Evolutionary conservation across 1,140 invertebrate species (phyloP), one percentile per base, ranked within the genome.

Genomic region (Agrilus planipennis): DNA sequence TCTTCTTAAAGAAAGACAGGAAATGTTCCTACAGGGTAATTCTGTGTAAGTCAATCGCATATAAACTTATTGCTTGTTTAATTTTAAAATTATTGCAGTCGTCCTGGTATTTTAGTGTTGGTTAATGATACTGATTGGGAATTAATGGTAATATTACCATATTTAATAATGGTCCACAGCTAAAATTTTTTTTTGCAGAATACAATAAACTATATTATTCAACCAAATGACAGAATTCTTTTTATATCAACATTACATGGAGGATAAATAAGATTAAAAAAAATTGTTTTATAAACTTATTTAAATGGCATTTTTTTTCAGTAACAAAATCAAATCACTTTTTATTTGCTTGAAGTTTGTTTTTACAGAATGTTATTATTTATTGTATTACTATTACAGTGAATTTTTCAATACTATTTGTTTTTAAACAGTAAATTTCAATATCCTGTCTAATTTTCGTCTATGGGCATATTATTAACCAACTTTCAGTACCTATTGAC

Each of bases 101-200:
- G 90, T 40, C 89, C 90, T 5, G 91, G 91, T 23, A 94, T 95
- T 50, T 64, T 96, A 22, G 89, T 95, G 3, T 62, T 96, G 2
- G 73, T 96, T 5, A 95, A 96, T 58, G 89, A 94, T 51, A 71
- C 79, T 1, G 91, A 96, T 60, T 96, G 90, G 90, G 89, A 95
- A 66, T 62, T 95, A 17, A 57, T 81, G 57, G 83, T 84, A 69
- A 71, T 17, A n/a, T 4, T 31, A 10, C 16, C n/a, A 4, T 1
- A 12, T 23, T 14, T 14, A 4, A 19, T 39, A 11, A 39, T 7
- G 10, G 20, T 30, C 7, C 29, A 31, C 14, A 47, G 17, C 29
- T 28, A 32, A 21, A 18, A 17, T 21, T 34, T 20, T 19, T 30
- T 27, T 21, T 53, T 49, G 42, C 37, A 53, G 52, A 47, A 50